Evolutionary conservation across 1,140 invertebrate genomes (phyloP), one percentile per base, ranked within the genome.

Genomic region (Heliconius hewitsoni): DNA sequence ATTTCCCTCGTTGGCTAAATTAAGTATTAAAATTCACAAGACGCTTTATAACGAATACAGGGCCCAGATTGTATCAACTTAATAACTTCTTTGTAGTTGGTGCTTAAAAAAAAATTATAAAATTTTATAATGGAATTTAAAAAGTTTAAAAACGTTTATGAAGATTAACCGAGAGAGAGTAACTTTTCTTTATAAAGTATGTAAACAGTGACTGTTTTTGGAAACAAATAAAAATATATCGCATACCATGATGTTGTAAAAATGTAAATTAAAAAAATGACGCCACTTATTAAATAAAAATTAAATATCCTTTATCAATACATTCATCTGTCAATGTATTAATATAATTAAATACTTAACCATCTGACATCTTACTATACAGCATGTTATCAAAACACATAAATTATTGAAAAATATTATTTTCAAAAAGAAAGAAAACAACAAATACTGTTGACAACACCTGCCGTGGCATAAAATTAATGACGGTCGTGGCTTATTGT

Each of bases 381-480:
- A 37, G 18, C 39, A 80, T 73, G 16, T 80, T 73, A 76, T 86
- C 85, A 86, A 88, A 86, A 86, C 80, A 84, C 83, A 91, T 93
- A 90, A 91, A 93, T 93, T 83, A 75, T 81, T 37, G 79, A 83
- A 78, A 82, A 89, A 88, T 80, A 89, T 87, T 87, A 91, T 87
- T 85, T 83, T 79, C 82, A 82, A 86, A 86, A 46, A 89, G 87
- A 87, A 85, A 72, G 0, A 85, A 81, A 85, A 30, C 73, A 76
- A 57, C 75, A 85, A 84, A 82, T 84, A 91, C 89, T 91, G 90
- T 93, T 92, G 91, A 93, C 91, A 93, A 88, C 82, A 82, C 73
- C 89, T 92, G 90, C 87, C 87, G 87, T 87, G 85, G 80, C 86
- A 85, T 88, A 86, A 89, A 91, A 92, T 93, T 91, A 91, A 93